Evolutionary conservation across 2,797 vertebrate species (phyloP).

Genomic region (Clamator glandarius): DNA sequence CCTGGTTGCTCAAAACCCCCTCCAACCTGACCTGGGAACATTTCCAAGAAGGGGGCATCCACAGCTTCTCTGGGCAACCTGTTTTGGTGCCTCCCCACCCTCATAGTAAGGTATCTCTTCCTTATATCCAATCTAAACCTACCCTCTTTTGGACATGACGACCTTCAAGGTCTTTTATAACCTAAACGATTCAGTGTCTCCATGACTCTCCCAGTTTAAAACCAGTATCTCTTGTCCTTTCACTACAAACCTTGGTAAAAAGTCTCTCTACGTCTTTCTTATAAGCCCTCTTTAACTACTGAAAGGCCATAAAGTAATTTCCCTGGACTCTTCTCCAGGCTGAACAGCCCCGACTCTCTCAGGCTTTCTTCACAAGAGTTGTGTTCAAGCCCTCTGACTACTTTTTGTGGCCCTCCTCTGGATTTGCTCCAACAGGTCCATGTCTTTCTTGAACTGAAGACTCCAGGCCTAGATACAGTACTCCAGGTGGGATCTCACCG

Average conservation of each 20-base stretch:
- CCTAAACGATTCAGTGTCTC: no score
- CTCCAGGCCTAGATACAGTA: background rate
- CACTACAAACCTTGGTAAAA: background rate
- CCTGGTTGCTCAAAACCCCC: background rate
- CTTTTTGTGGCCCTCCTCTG: background rate
- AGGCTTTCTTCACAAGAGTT: background rate
- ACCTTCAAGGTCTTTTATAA: no score
- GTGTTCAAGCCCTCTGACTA: background rate
- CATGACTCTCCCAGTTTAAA: background rate
- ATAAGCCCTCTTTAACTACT: background rate
- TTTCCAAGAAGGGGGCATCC: background rate
- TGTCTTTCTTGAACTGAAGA: no score
- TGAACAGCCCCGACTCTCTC: background rate
- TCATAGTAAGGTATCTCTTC: background rate
- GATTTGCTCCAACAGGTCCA: accelerated
- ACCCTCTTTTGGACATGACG: no score
- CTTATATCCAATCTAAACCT: background rate
- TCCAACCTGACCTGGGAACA: background rate
- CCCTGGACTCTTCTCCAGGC: background rate
- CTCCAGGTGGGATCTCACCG: background rate
- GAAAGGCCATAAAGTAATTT: background rate
- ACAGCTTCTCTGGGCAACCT: background rate
- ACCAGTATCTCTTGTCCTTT: background rate
- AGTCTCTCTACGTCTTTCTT: background rate
- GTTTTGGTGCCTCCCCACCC: background rate